Base-by-base conservation (phyloP, 1,140 invertebrate genomes). In the Lycorma delicatula region DNA sequence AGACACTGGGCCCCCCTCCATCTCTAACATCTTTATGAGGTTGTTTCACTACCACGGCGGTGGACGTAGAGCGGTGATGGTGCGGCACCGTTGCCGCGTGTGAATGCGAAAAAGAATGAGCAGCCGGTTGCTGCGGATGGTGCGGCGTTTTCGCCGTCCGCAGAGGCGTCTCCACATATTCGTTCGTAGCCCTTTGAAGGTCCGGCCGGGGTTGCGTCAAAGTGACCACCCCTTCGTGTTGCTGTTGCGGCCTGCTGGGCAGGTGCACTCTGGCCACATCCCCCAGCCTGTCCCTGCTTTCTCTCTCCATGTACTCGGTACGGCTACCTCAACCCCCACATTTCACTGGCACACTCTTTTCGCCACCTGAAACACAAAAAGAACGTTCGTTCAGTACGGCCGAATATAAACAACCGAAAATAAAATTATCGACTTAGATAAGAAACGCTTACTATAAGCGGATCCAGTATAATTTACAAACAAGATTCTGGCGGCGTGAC, bases 121-220 rank as follows among this genome's bases (percentile, higher is more conserved):
- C 22, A 26, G 18, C 7, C 44, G 65, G 66, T 0, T 46, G 47
- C 22, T 47, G 29, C 49, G 56, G 31, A 36, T 56, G 26, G 53
- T 28, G 57, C 49, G 44, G 56, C 58, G 54, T 66, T 58, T 65
- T 66, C 72, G 64, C 65, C 74, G 68, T 61, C 64, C 75, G 68
- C 60, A 86, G 78, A 62, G 89, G 88, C 57, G 87, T 86, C 68
- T 92, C 89, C 69, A 91, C 87, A 76, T 91, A 91, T 68, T 89
- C 86, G 77, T 91, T 92, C 69, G 79, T 80, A 65, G 81, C 77
- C 61, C 88, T 76, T 70, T 89, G 85, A 67, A 77, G 80, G 68
- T 87, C 84, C 34, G 87, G 87, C 64, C 87, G 76, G 46, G 87
- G 88, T 67, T 81, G 79, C 63, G 81, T 75, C 67, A 89, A 78